Conservation (phyloP, 2,113 vertebrate genomes). For the Pogona vitticeps region DNA sequence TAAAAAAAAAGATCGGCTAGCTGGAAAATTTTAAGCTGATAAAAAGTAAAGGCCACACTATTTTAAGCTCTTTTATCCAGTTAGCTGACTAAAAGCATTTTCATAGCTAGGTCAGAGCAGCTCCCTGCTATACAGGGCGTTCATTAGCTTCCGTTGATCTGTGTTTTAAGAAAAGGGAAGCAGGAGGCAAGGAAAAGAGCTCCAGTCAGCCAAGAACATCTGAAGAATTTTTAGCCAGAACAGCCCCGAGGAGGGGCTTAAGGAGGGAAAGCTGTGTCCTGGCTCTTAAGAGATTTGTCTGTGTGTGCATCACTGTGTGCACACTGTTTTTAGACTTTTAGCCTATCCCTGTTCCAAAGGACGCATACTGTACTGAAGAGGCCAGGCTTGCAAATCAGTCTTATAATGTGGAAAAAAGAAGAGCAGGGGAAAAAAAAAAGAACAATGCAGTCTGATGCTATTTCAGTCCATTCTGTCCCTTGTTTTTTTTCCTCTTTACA, state of each 20-base stretch:
- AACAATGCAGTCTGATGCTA: conserved; percentile 24
- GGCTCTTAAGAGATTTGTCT: conserved; percentile 56
- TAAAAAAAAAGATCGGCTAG: conserved; percentile 45
- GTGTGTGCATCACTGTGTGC: conserved; percentile 41
- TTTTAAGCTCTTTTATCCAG: conserved; percentile 76
- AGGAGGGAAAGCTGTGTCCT: conserved; percentile 64
- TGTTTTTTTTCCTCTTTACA: not conserved
- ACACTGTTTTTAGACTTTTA: conserved; percentile 73
- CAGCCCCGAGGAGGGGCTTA: conserved; percentile 51
- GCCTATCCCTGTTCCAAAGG: conserved; percentile 47
- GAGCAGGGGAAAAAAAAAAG: not conserved
- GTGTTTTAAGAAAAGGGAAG: conserved; percentile 65
- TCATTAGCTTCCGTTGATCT: conserved; percentile 62
- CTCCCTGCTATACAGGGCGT: conserved; percentile 62
- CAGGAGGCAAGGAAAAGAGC: conserved; percentile 64
- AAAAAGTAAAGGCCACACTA: conserved; percentile 68
- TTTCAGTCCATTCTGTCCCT: not conserved
- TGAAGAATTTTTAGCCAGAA: conserved; percentile 71
- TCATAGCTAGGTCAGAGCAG: conserved; percentile 61
- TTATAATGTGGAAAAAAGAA: not conserved
- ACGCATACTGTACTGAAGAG: conserved; percentile 54
- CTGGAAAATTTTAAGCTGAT: conserved; percentile 74
- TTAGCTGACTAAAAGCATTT: conserved; percentile 74
- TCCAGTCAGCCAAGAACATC: conserved; percentile 64
- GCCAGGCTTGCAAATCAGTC: not conserved